Evolutionary conservation across 2,797 vertebrate genomes (phyloP).

Genomic region (Alosa sapidissima): DNA sequence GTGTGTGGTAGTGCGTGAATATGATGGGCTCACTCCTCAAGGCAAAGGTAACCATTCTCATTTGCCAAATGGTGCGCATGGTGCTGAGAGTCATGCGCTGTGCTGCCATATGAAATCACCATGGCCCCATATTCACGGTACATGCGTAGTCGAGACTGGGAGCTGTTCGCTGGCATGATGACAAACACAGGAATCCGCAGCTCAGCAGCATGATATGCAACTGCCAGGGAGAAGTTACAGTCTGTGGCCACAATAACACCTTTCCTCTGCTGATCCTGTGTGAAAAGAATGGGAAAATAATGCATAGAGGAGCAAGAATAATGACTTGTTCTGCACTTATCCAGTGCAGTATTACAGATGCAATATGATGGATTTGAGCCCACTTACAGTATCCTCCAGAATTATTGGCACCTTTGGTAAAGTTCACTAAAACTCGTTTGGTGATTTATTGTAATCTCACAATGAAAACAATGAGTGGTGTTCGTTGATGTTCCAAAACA

Average conservation of each 20-base stretch:
- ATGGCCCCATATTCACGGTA: slow-evolving; percentile 88
- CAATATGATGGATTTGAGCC: too few species aligned
- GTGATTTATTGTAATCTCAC: too few species aligned
- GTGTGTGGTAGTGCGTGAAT: not conserved
- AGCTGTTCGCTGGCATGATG: slow-evolving; percentile 80
- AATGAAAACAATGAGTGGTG: too few species aligned
- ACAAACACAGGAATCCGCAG: slow-evolving; percentile 83
- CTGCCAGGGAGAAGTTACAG: slow-evolving; percentile 88
- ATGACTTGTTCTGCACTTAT: too few species aligned
- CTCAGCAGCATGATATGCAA: slow-evolving; percentile 83
- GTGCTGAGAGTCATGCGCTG: slow-evolving; percentile 72
- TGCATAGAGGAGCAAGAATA: not conserved
- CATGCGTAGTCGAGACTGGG: slow-evolving; percentile 70
- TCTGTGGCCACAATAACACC: slow-evolving; percentile 87
- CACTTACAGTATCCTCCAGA: too few species aligned
- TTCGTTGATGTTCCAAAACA: too few species aligned
- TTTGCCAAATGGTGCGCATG: slow-evolving; percentile 81
- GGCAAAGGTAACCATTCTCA: slow-evolving; percentile 84
- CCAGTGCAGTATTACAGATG: too few species aligned
- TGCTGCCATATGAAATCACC: slow-evolving; percentile 85
- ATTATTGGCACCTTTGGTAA: too few species aligned
- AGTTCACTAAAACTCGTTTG: too few species aligned
- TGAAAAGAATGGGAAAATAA: slow-evolving; percentile 1
- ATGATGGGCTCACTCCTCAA: slow-evolving; percentile 83
- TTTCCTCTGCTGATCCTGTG: slow-evolving; percentile 86